phyloP scores from a whole-genome alignment of 2,113 vertebrate species.

The Amazona vittata region DNA sequence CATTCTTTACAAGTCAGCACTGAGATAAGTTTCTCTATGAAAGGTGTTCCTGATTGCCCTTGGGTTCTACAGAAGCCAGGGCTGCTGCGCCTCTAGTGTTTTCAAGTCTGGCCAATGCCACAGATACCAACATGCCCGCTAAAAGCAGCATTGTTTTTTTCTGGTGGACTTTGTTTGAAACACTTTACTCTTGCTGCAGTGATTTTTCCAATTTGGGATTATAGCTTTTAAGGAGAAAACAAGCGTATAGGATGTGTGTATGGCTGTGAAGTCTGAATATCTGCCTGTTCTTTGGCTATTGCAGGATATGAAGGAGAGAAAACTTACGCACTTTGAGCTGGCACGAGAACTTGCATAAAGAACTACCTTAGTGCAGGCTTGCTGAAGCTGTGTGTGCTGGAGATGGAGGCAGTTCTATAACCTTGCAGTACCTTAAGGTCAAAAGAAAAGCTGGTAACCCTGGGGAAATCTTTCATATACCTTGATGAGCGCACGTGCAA shows the following conservation, averaged over 20 bases:
- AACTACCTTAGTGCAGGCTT: neutral
- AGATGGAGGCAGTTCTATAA: neutral
- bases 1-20: conserved; percentile 5
- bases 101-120: neutral
- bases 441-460: neutral
- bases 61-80: neutral
- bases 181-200: neutral
- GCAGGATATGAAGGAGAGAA: neutral
- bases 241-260: neutral
- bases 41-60: neutral
- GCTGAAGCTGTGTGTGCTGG: neutral
- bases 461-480: neutral
- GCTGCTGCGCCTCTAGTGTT: neutral
- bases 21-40: neutral
- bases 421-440: neutral
- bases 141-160: neutral
- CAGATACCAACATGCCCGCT: neutral
- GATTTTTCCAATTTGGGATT: neutral
- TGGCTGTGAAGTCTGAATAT: neutral
- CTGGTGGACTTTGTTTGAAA: neutral
- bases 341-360: neutral
- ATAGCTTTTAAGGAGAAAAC: neutral
- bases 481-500: neutral
- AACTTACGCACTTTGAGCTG: neutral
- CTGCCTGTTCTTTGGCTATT: neutral